Evolutionary conservation across 2,888 invertebrate genomes (phyloP), one percentile per base, ranked within the genome.

Genomic region (Polyploca ridens): DNA sequence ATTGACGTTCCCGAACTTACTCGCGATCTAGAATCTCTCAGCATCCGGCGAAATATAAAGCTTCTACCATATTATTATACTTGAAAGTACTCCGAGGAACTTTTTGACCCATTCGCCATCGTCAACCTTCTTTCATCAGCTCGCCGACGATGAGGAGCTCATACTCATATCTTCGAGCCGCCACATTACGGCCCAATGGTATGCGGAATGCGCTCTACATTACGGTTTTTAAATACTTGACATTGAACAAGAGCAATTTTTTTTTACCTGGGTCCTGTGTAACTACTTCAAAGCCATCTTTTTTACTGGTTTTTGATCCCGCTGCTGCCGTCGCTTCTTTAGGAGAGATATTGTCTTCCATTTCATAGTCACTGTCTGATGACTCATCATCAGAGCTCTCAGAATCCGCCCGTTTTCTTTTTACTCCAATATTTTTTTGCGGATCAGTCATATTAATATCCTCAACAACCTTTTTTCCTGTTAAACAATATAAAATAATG

Each of bases 271-370:
- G 89, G 75, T 94, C 94, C 83, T 95, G 94, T 27, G 96, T 90
- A 7, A 96, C 96, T 57, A 96, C 93, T 91, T 97, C 96, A 88
- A 96, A 96, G 0, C 83, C 87, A 62, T 96, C 96, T 81, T 95
- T 95, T 77, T 95, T 95, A 64, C 85, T 92, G 1, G 69, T 63
- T 69, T 89, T 90, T 5, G 84, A 81, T 2, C 84, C 89, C 58
- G 78, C 72, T 33, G 67, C 81, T 2, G 84, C 89, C 59, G 78
- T 71, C 33, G 67, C 78, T 7, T 69, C 66, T 14, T 72, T 62
- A 5, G 90, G 84, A 19, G 83, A 72, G 14, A 83, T 85, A 58
- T 78, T 92, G 1, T 90, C 86, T 65, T 94, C 94, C 7, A 94
- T 87, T 33, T 94, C 94, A 68, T 94, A 94, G 66, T 94, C 94